Base-by-base conservation (phyloP, 1,140 invertebrate genomes). In the Antheraea pernyi region DNA sequence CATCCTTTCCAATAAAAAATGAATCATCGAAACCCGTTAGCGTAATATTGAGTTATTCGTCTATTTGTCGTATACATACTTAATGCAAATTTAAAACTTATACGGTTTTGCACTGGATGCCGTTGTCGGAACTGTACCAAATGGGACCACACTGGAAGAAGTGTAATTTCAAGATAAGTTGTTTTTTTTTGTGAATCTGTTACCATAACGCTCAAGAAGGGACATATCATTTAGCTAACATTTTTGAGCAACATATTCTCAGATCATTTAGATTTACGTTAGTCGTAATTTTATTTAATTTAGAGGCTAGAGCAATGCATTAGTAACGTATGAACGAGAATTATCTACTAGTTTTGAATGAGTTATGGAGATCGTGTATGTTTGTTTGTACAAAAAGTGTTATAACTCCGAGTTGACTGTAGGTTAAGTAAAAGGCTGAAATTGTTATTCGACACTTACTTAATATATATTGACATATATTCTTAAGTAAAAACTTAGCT, bases 181-280 rank as follows among this genome's bases (percentile, higher is more conserved):
- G 67, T 64, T 67, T 63, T 74, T 80, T 76, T 80, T 75, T 88
- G 82, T 86, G 75, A 82, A 67, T 81, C 76, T 82, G 82, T 89
- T 90, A 88, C 88, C 83, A 77, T 84, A 81, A 82, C 83, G 87
- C 89, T 91, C 87, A 89, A 88, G 77, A 78, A 83, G 67, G 73
- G 71, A 87, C 88, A 91, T 91, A 89, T 89, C 87, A 85, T 84
- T n/a, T 76, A 62, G 64, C 67, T 77, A 75, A 70, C 76, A 59
- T 30, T 39, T 46, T 19, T 13, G 46, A 48, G 3, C 46, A 48
- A 11, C 30, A 61, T 19, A 61, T 61, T 19, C 18, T 19, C 59
- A 36, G 9, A 18, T 10, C 19, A 18, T 61, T 70, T 65, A 68
- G 67, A 7, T 48, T 48, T 69, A 71, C 60, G 63, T 73, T 53